phyloP scores from a whole-genome alignment of 2,888 invertebrate genomes.

The Leistus spinibarbis region DNA sequence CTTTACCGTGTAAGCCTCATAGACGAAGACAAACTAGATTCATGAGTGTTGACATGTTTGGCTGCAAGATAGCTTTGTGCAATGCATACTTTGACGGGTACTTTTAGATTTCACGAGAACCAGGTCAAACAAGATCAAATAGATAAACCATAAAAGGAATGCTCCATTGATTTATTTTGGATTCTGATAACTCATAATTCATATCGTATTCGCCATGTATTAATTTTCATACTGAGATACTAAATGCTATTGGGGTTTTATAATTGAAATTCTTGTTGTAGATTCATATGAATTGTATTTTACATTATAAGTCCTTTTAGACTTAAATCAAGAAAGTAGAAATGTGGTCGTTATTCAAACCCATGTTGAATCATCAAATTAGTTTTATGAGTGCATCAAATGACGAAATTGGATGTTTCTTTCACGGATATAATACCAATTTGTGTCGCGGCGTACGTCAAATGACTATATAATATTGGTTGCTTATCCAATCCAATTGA shows the following conservation, averaged over 20 bases:
- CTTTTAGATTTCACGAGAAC: background rate
- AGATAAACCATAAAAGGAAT: background rate
- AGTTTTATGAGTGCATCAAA: too few species aligned
- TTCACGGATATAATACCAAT: background rate
- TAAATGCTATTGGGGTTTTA: too few species aligned
- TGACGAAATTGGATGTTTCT: background rate
- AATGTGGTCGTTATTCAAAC: too few species aligned
- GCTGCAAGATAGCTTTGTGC: background rate
- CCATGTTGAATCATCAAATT: too few species aligned
- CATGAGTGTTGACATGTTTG: conserved; percentile 6
- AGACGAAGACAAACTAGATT: background rate
- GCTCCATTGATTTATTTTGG: background rate
- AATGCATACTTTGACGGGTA: background rate
- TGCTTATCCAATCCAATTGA: background rate
- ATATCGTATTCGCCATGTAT: too few species aligned
- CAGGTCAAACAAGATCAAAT: background rate
- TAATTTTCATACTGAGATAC: too few species aligned
- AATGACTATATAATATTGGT: background rate
- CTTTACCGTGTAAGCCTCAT: too few species aligned
- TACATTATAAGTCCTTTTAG: too few species aligned
- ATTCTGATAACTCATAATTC: background rate
- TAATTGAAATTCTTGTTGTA: too few species aligned
- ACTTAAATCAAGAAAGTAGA: too few species aligned
- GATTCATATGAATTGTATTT: too few species aligned
- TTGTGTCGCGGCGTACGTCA: background rate